A percentile compares a stretch with the other conserved stretches of the same genome.
These are phyloP conservation scores for Sebastolobus altivelis DNA, from an alignment of 2,797 vertebrate species.

Conservation along the genomic window DNA sequence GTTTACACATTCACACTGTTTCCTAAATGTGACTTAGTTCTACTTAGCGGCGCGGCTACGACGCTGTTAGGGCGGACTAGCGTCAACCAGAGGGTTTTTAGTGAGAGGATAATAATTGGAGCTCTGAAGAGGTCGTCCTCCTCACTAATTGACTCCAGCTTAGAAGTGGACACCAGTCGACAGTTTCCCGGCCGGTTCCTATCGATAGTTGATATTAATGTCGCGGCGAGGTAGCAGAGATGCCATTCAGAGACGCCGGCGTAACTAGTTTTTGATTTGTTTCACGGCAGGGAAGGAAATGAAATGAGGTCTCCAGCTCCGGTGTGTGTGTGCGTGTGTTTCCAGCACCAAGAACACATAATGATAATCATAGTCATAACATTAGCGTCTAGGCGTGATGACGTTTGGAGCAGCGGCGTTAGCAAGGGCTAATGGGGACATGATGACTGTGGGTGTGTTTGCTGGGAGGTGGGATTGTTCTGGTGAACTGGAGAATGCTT, in stretches of 20 bases:
- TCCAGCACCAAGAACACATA: slow-evolving; percentile 52
- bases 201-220: slow-evolving; percentile 57
- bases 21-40: slow-evolving; percentile 37
- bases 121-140: slow-evolving; percentile 62
- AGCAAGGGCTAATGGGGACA: slow-evolving; percentile 68
- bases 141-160: slow-evolving; percentile 69
- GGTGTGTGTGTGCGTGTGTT: slow-evolving; percentile 21
- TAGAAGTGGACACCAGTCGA: slow-evolving; percentile 45
- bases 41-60: slow-evolving; percentile 36
- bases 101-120: slow-evolving; percentile 55
- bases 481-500: neutral
- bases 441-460: slow-evolving; percentile 69
- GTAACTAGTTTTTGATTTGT: slow-evolving; percentile 79
- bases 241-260: slow-evolving; percentile 44
- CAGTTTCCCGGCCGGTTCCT: slow-evolving; percentile 51
- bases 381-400: slow-evolving; percentile 65
- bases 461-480: slow-evolving; percentile 35
- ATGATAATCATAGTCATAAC: slow-evolving; percentile 70
- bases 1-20: neutral
- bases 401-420: slow-evolving; percentile 63
- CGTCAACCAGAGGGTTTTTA: slow-evolving; percentile 65
- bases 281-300: slow-evolving; percentile 70
- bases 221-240: slow-evolving; percentile 30
- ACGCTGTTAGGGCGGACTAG: slow-evolving; percentile 42
- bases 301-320: slow-evolving; percentile 51